Evolutionary conservation across 64 coral and sea anemone species (phyloP).

Genomic region (Platygyra sinensis): DNA sequence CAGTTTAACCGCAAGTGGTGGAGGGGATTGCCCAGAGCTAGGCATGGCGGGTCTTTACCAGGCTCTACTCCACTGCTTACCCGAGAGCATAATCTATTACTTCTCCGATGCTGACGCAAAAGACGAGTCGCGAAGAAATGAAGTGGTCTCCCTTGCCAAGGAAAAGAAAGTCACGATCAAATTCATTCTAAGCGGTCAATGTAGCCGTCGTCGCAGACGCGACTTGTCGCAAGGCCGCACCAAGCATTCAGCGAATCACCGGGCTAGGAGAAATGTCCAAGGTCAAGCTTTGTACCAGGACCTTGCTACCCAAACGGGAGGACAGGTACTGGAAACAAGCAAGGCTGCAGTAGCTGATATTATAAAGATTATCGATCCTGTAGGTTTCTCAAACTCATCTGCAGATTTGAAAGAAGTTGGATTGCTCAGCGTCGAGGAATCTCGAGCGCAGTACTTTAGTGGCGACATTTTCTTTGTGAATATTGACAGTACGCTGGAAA

Average conservation of each 20-base stretch:
- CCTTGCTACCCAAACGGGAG: slow-evolving; percentile 63
- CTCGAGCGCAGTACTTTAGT: neutral
- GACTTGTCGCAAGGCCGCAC: neutral
- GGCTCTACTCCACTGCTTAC: slow-evolving; percentile 61
- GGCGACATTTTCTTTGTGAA: neutral
- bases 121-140: slow-evolving; percentile 15
- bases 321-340: slow-evolving; percentile 52
- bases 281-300: slow-evolving; percentile 35
- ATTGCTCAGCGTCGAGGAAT: slow-evolving; percentile 37
- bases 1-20: slow-evolving; percentile 26
- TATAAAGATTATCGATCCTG: slow-evolving; percentile 42
- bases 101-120: slow-evolving; percentile 67
- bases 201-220: slow-evolving; percentile 34
- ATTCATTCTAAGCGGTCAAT: slow-evolving; percentile 47
- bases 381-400: slow-evolving; percentile 29
- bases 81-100: slow-evolving; percentile 48
- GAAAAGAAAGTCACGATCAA: slow-evolving; percentile 41
- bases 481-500: slow-evolving; percentile 40
- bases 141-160: slow-evolving; percentile 49
- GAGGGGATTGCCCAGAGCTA: slow-evolving; percentile 73
- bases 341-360: slow-evolving; percentile 40
- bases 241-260: neutral
- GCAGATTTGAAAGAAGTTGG: slow-evolving; percentile 26
- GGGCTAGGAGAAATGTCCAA: slow-evolving; percentile 29
- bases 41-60: slow-evolving; percentile 61